A percentile compares a stretch with the other conserved stretches of the same genome.
phyloP scores from a whole-genome alignment of 2,113 vertebrate genomes.

The Dipodomys spectabilis region DNA sequence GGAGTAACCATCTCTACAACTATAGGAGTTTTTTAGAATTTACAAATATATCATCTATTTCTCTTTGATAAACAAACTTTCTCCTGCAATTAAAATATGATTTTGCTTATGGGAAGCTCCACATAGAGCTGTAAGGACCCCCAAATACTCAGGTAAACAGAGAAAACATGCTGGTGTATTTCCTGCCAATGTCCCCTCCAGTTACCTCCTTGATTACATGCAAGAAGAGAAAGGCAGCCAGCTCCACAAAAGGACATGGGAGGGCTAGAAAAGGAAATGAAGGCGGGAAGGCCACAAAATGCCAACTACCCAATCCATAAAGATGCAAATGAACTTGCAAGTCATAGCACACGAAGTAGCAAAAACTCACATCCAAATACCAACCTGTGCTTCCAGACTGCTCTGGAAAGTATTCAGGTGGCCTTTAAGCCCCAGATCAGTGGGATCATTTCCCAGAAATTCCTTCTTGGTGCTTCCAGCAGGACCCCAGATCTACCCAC shows the following conservation, averaged over 20 bases:
- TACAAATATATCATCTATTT: constrained; percentile 32
- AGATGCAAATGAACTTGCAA: neutral
- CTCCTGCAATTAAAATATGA: neutral
- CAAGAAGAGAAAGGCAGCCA: neutral
- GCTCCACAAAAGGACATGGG: neutral
- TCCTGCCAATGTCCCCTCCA: neutral
- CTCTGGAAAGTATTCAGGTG: neutral
- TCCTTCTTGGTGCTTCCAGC: neutral
- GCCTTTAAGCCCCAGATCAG: neutral
- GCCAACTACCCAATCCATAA: neutral
- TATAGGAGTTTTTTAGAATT: constrained; percentile 8
- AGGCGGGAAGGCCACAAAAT: neutral
- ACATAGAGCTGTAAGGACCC: neutral
- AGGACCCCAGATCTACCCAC: neutral
- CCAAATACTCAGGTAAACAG: neutral
- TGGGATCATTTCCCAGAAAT: neutral
- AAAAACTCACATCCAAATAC: neutral
- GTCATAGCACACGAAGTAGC: neutral
- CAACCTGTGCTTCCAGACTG: neutral
- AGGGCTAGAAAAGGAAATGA: neutral
- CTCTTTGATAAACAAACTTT: constrained; percentile 32
- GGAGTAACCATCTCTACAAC: neutral
- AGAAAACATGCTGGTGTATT: neutral
- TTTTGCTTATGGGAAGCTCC: neutral
- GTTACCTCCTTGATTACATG: neutral